These are phyloP conservation scores for Baryphthengus martii DNA, from an alignment of 2,113 vertebrate genomes.

Conservation along the genomic window DNA sequence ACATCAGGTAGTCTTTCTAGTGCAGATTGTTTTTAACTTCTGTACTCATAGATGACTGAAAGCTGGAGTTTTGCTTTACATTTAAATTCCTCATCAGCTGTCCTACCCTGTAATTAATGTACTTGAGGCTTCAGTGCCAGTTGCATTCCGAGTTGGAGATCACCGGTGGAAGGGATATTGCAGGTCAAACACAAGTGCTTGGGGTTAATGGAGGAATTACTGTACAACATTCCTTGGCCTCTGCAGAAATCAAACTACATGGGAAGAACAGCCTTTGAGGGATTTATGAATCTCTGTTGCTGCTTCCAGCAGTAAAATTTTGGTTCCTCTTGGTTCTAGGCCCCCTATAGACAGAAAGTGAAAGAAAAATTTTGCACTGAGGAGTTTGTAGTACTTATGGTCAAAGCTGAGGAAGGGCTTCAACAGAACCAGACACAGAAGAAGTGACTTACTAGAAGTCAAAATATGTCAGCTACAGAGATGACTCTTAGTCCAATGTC, in stretches of 20 bases:
- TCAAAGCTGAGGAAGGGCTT: not conserved
- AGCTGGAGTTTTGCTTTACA: not conserved
- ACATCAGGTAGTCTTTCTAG: not conserved
- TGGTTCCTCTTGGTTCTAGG: not conserved
- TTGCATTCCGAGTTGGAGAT: not conserved
- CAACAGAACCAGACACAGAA: not conserved
- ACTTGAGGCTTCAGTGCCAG: not conserved
- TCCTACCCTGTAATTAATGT: not conserved
- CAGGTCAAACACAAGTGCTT: not conserved
- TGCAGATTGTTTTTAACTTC: not conserved
- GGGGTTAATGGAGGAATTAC: not conserved
- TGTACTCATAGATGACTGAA: not conserved
- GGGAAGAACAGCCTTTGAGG: not conserved
- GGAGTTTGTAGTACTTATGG: not conserved
- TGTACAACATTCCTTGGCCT: not conserved
- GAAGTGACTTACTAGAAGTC: not conserved
- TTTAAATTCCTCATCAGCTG: not conserved
- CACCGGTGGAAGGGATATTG: not conserved
- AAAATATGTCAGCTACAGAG: not conserved
- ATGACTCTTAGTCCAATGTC: not conserved
- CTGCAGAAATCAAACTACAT: not conserved
- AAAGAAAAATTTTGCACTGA: not conserved
- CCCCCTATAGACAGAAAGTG: not conserved
- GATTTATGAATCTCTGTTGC: not conserved
- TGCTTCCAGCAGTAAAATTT: not conserved